A percentile compares a stretch with the other conserved stretches of the same genome.
phyloP scores from a whole-genome alignment of 2,888 invertebrate species.

The Catonia carolina region DNA sequence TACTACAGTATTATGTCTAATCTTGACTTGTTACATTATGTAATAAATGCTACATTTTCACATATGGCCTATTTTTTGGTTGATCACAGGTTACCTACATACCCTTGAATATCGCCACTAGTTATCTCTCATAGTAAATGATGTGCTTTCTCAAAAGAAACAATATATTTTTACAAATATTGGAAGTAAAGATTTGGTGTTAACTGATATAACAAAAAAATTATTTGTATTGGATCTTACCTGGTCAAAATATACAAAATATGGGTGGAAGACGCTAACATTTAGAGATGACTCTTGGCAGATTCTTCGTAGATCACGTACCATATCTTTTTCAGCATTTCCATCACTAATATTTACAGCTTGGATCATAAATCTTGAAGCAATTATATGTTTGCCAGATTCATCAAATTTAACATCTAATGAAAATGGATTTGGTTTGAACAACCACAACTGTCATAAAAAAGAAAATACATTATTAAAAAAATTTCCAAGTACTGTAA shows the following conservation, averaged over 20 bases:
- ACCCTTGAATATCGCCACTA: too few relatives aligned
- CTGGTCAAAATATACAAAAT: constrained; percentile 93
- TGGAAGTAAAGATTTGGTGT: too few relatives aligned
- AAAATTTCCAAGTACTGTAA: constrained; percentile 3
- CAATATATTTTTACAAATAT: too few relatives aligned
- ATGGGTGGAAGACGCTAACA: constrained; percentile 89
- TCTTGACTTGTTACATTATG: too few relatives aligned
- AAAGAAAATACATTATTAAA: constrained; percentile 18
- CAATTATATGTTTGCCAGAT: constrained; percentile 63
- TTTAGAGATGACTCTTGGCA: constrained; percentile 71
- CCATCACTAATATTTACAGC: constrained; percentile 84
- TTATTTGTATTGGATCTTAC: too few relatives aligned
- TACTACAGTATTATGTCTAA: too few relatives aligned
- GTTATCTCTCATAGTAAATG: too few relatives aligned
- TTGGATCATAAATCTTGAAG: constrained; percentile 80
- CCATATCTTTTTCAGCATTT: constrained; percentile 88
- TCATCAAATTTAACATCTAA: constrained; percentile 79
- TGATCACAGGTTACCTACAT: too few relatives aligned
- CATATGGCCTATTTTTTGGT: too few relatives aligned
- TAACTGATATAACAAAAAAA: too few relatives aligned
- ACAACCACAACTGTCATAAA: constrained; percentile 64
- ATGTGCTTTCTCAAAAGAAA: too few relatives aligned
- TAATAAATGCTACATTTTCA: too few relatives aligned
- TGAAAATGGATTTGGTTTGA: constrained; percentile 69
- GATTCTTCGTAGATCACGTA: constrained; percentile 66